Percentiles rank a stretch among this genome's conserved stretches.
phyloP scores from a whole-genome alignment of 30 jellyfish, hydroid and myxozoan genomes.

The Catostylus mosaicus region DNA sequence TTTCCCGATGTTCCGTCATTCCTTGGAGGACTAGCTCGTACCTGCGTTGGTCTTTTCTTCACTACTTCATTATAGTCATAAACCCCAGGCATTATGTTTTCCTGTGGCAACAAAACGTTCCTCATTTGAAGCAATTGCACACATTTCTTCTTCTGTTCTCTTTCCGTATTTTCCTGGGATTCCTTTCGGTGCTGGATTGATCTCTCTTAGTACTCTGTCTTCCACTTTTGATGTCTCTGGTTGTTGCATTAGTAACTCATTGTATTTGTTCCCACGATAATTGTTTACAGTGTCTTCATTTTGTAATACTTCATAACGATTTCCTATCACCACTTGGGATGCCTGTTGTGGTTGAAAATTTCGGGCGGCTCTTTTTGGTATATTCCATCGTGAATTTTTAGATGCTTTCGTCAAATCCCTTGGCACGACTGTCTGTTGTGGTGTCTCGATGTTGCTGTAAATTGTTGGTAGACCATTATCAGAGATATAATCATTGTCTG shows the following conservation, averaged over 20 bases:
- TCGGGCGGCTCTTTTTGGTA: no score
- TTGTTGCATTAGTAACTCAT: not conserved
- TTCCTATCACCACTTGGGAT: conserved; percentile 2
- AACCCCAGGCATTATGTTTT: not conserved
- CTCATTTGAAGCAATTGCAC: not conserved
- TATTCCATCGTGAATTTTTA: no score
- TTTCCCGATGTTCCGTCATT: not conserved
- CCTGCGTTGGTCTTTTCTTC: not conserved
- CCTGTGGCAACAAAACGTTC: not conserved
- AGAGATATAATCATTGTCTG: no score
- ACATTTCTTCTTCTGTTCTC: not conserved
- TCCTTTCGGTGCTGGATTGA: conserved; percentile 9
- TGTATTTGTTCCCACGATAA: no score
- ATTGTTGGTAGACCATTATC: no score
- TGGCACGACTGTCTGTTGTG: no score
- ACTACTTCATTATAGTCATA: not conserved
- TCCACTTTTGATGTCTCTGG: not conserved
- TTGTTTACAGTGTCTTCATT: not conserved
- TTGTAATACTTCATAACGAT: not conserved
- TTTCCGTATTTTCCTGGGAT: not conserved
- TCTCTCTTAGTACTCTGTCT: not conserved
- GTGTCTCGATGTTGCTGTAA: no score
- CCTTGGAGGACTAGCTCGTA: not conserved
- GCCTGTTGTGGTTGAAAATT: not conserved
- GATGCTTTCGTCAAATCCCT: no score